Percentiles rank a stretch among this genome's conserved stretches.
Evolutionary conservation across 2,113 vertebrate species (phyloP).

Genomic region (Ceyx cyanopectus): DNA sequence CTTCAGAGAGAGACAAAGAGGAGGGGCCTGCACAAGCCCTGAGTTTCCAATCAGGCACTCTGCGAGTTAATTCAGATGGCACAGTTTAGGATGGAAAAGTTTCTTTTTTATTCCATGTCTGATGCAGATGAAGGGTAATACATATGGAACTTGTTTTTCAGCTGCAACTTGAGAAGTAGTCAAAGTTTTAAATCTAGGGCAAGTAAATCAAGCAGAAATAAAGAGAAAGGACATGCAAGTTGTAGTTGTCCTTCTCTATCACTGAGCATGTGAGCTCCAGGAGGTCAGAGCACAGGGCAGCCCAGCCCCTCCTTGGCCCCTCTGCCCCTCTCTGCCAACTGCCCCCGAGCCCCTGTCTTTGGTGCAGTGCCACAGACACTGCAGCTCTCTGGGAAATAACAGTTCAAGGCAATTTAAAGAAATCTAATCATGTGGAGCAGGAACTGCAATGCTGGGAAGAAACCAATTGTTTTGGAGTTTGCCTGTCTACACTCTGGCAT

Average conservation of each 20-base stretch:
- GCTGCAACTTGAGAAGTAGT: conserved; percentile 19
- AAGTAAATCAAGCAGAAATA: conserved; percentile 56
- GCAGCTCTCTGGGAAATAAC: neutral
- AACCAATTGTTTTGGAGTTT: neutral
- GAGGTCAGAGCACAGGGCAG: neutral
- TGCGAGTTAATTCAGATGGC: conserved; percentile 12
- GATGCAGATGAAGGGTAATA: conserved; percentile 42
- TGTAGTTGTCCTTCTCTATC: conserved; percentile 34
- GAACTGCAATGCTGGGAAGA: neutral
- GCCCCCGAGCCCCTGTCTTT: neutral
- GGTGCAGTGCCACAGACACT: neutral
- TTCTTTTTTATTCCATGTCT: neutral
- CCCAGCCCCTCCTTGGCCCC: accelerated
- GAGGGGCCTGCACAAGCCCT: neutral
- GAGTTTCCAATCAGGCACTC: neutral
- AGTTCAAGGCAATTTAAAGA: neutral
- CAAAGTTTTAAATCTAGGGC: conserved; percentile 63
- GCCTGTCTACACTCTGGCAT: neutral
- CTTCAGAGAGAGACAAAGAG: neutral
- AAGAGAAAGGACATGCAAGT: conserved; percentile 32
- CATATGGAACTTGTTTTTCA: conserved; percentile 52
- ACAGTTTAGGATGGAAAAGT: neutral
- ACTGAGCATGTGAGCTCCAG: neutral
- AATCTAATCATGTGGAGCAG: neutral
- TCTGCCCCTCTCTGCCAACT: neutral